Percentiles rank a stretch among this genome's conserved stretches.
These are phyloP conservation scores for Tinea pellionella DNA, from an alignment of 2,888 invertebrate species.

Conservation along the genomic window DNA sequence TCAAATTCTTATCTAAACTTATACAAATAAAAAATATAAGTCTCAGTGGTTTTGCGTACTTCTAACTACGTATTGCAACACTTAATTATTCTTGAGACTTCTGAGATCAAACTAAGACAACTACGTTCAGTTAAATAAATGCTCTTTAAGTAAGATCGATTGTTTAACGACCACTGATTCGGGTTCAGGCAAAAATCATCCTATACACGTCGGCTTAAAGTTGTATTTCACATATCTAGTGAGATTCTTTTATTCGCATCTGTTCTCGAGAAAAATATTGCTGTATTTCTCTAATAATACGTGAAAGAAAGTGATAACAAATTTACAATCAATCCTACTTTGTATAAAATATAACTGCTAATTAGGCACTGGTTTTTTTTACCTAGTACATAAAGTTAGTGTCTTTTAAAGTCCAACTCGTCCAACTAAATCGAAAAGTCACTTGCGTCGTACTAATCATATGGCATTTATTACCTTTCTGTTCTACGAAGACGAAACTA, in stretches of 20 bases:
- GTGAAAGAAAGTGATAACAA: not conserved
- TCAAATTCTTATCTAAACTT: not conserved
- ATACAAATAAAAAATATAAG: not conserved
- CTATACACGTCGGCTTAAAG: too few species aligned
- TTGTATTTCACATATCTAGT: too few species aligned
- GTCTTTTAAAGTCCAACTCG: too few species aligned
- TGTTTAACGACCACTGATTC: not conserved
- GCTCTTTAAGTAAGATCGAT: not conserved
- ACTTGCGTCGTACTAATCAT: too few species aligned
- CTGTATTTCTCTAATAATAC: not conserved
- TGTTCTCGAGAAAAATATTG: not conserved
- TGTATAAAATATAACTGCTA: not conserved
- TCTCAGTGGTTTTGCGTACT: not conserved
- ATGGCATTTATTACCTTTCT: too few species aligned
- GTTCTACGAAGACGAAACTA: too few species aligned
- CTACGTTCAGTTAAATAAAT: not conserved
- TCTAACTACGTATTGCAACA: slow-evolving; percentile 13
- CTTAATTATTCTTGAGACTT: slow-evolving; percentile 6
- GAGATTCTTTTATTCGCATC: not conserved
- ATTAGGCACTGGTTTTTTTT: slow-evolving; percentile 3
- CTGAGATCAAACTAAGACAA: slow-evolving; percentile 15
- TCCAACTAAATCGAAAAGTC: too few species aligned
- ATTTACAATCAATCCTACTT: not conserved
- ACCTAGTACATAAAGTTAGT: not conserved
- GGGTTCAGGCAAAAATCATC: too few species aligned